These are phyloP conservation scores for Cantharis lateralis DNA, from an alignment of 2,888 invertebrate genomes.

Conservation along the genomic window DNA sequence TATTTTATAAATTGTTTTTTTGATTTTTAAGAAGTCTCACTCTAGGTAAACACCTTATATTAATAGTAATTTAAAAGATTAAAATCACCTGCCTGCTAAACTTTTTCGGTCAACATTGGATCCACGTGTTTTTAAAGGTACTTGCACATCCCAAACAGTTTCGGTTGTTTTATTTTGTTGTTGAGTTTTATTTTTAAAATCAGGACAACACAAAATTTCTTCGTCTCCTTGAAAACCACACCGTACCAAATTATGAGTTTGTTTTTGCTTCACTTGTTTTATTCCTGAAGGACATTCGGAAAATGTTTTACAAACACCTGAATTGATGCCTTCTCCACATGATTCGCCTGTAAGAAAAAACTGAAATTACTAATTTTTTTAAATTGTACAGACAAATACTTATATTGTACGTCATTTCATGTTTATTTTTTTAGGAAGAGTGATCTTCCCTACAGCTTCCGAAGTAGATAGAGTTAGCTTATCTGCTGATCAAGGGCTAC, in stretches of 20 bases:
- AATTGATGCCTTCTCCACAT: background rate
- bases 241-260: slow-evolving; percentile 8
- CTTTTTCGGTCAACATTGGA: slow-evolving; percentile 10
- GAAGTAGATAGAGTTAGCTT: too few species aligned
- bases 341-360: background rate
- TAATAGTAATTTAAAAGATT: background rate
- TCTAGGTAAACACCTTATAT: too few species aligned
- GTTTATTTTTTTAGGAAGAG: too few species aligned
- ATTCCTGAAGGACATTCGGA: slow-evolving; percentile 11
- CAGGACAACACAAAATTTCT: slow-evolving; percentile 25
- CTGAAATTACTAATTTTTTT: background rate
- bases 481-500: too few species aligned
- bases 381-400: background rate
- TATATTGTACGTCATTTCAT: too few species aligned
- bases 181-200: background rate
- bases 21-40: too few species aligned
- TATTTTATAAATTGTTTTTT: too few species aligned
- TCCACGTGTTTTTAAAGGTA: background rate
- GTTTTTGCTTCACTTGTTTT: background rate
- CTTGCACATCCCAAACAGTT: background rate
- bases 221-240: slow-evolving; percentile 21
- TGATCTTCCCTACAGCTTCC: too few species aligned
- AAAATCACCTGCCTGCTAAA: slow-evolving; percentile 16
- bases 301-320: background rate
- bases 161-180: background rate